These are phyloP conservation scores for Aurelia aurita DNA, from an alignment of 30 jellyfish, hydroid and myxozoan species.

Conservation along the genomic window DNA sequence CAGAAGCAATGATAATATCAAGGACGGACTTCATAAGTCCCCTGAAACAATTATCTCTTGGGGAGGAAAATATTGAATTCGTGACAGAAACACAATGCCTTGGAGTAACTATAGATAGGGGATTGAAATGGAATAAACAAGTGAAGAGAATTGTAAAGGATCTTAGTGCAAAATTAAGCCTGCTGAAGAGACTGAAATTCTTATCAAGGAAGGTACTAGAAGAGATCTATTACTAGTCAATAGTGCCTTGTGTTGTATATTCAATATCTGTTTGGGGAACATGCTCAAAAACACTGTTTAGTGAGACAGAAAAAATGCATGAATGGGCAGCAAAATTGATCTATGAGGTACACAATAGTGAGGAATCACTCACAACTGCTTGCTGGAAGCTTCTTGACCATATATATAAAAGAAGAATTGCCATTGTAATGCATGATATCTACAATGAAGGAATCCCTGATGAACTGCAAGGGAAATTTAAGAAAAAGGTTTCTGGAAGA, in stretches of 20 bases:
- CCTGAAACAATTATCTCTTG: slow-evolving; percentile 10
- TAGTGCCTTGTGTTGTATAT: slow-evolving; percentile 24
- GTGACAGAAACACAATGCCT: slow-evolving; percentile 30
- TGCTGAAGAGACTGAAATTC: too few relatives aligned
- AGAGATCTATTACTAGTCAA: neutral
- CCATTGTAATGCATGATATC: too few relatives aligned
- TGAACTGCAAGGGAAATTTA: too few relatives aligned
- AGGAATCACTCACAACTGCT: neutral
- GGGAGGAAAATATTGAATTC: too few relatives aligned
- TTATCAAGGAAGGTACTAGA: too few relatives aligned
- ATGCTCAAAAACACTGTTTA: slow-evolving; percentile 22
- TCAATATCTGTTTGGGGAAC: slow-evolving; percentile 23
- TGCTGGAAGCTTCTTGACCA: slow-evolving; percentile 1
- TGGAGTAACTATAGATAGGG: slow-evolving; percentile 17
- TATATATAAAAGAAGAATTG: too few relatives aligned
- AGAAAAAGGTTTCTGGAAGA: too few relatives aligned
- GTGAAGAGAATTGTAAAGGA: neutral
- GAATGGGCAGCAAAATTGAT: slow-evolving; percentile 29
- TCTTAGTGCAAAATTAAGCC: neutral
- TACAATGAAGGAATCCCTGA: too few relatives aligned
- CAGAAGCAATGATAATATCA: slow-evolving; percentile 15
- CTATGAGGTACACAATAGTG: slow-evolving; percentile 3
- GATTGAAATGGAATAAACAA: slow-evolving; percentile 18
- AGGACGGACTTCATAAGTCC: neutral
- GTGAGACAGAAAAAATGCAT: slow-evolving; percentile 9